phyloP scores from a whole-genome alignment of 2,797 vertebrate genomes.

The Diplodus puntazzo region DNA sequence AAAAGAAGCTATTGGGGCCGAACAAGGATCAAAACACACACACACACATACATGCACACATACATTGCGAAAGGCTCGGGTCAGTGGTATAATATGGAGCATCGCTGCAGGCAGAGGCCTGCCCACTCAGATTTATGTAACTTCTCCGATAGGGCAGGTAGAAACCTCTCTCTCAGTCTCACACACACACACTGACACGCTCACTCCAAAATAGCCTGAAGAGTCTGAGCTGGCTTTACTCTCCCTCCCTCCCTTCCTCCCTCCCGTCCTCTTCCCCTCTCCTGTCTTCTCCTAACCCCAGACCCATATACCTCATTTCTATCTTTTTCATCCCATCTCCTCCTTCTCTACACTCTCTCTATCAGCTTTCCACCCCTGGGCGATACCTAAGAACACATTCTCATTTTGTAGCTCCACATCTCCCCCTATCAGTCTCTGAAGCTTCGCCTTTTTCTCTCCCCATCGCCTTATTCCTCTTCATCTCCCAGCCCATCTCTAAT shows the following conservation, averaged over 20 bases:
- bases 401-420: slow-evolving; percentile 64
- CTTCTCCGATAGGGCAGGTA: slow-evolving; percentile 74
- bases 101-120: slow-evolving; percentile 70
- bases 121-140: slow-evolving; percentile 83
- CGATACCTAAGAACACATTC: slow-evolving; percentile 65
- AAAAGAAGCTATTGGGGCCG: slow-evolving; percentile 62
- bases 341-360: slow-evolving; percentile 52
- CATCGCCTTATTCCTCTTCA: slow-evolving; percentile 55
- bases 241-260: slow-evolving; percentile 10
- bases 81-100: slow-evolving; percentile 70
- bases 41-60: slow-evolving; percentile 36
- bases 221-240: slow-evolving; percentile 60
- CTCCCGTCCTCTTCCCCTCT: slow-evolving; percentile 32
- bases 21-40: slow-evolving; percentile 46
- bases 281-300: slow-evolving; percentile 58
- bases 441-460: slow-evolving; percentile 45
- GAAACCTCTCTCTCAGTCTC: slow-evolving; percentile 46
- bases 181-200: slow-evolving; percentile 7
- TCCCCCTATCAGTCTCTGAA: slow-evolving; percentile 48
- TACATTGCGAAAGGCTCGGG: slow-evolving; percentile 52
- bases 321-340: slow-evolving; percentile 65
- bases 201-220: slow-evolving; percentile 65
- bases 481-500: slow-evolving; percentile 51
- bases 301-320: slow-evolving; percentile 71
- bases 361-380: slow-evolving; percentile 58